Percentiles rank a stretch among this genome's conserved stretches.
phyloP scores from a whole-genome alignment of 2,113 vertebrate species.

The Formicarius rufipectus region DNA sequence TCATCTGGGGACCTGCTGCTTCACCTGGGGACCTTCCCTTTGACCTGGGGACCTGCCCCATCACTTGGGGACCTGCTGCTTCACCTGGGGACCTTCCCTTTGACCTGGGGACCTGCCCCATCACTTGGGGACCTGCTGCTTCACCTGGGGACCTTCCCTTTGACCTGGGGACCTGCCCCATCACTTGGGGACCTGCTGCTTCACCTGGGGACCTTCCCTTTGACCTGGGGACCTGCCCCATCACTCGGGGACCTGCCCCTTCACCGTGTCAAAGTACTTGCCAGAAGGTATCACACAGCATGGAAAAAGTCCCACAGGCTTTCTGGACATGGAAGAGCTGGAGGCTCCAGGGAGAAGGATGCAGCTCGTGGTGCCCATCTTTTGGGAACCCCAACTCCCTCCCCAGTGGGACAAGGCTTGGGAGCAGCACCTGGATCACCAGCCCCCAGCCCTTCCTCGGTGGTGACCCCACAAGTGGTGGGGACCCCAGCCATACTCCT shows the following conservation, averaged over 20 bases:
- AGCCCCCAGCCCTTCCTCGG: fast-evolving
- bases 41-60: too few relatives aligned
- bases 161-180: too few relatives aligned
- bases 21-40: too few relatives aligned
- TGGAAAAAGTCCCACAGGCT: background rate
- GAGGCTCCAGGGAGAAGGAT: background rate
- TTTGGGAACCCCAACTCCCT: background rate
- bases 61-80: too few relatives aligned
- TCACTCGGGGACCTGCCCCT: background rate
- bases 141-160: too few relatives aligned
- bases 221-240: too few relatives aligned
- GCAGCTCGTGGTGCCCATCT: fast-evolving
- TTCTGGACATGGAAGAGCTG: background rate
- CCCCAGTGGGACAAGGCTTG: background rate
- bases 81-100: too few relatives aligned
- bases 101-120: too few relatives aligned
- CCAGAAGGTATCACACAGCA: background rate
- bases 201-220: too few relatives aligned
- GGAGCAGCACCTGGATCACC: background rate
- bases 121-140: too few relatives aligned
- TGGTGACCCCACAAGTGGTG: background rate
- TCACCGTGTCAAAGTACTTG: background rate
- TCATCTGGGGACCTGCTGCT: too few relatives aligned
- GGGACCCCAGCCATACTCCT: background rate
- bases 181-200: too few relatives aligned